Evolutionary conservation across 2,888 invertebrate species (phyloP).

Genomic region (Pollenia angustigena): DNA sequence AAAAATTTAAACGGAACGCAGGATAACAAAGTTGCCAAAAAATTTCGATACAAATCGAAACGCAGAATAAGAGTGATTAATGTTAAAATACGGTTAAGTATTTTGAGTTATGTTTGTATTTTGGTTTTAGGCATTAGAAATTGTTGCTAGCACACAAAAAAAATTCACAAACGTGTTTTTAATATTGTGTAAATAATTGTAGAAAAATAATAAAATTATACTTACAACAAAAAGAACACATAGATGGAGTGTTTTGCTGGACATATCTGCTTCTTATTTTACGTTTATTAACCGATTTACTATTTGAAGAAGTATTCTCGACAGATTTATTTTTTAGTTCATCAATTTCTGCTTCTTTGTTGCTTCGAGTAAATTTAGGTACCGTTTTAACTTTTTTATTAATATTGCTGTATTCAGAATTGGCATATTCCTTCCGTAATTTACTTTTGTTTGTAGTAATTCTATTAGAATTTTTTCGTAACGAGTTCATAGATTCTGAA

Average conservation of each 20-base stretch:
- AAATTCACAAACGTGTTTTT: no score
- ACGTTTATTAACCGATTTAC: not conserved
- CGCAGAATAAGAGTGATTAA: no score
- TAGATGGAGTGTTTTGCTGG: conserved; percentile 17
- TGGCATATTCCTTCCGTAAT: not conserved
- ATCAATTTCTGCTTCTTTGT: not conserved
- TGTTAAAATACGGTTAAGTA: no score
- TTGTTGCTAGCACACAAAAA: no score
- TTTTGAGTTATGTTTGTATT: no score
- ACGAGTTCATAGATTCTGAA: not conserved
- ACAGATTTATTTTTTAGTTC: not conserved
- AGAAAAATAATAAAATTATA: not conserved
- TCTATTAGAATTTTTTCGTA: not conserved
- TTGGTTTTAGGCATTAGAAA: no score
- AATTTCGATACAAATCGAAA: no score
- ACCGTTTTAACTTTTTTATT: not conserved
- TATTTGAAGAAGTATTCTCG: not conserved
- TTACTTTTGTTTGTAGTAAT: not conserved
- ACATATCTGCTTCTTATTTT: conserved; percentile 16
- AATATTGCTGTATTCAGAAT: not conserved
- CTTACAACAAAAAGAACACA: conserved; percentile 70
- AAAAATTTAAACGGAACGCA: no score
- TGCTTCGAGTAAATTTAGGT: not conserved
- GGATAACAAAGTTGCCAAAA: no score
- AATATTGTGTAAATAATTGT: no score